These are phyloP conservation scores for Eustalomyia histrio DNA, from an alignment of 2,888 invertebrate species.

Conservation along the genomic window DNA sequence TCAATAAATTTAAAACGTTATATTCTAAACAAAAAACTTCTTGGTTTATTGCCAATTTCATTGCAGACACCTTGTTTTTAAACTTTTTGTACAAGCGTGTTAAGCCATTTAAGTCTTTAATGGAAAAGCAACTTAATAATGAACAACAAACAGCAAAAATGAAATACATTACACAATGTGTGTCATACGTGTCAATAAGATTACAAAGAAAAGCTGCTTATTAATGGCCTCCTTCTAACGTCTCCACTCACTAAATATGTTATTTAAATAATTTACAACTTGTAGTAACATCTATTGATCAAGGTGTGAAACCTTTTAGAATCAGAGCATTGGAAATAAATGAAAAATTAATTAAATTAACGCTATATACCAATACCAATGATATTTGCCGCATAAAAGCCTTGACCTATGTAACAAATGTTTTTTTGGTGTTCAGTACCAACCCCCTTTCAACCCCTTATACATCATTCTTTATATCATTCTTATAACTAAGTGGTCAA, in stretches of 20 bases:
- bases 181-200: constrained; percentile 34
- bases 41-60: constrained; percentile 44
- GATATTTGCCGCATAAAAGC: constrained; percentile 65
- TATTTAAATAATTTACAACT: constrained; percentile 1
- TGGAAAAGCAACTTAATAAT: constrained; percentile 17
- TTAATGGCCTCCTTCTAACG: constrained; percentile 29
- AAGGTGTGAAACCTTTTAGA: constrained; percentile 62
- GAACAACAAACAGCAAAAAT: constrained; percentile 10
- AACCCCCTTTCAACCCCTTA: background rate
- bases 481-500: background rate
- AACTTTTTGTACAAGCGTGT: background rate
- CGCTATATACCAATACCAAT: constrained; percentile 60
- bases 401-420: constrained; percentile 59
- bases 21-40: constrained; percentile 39
- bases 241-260: constrained; percentile 17
- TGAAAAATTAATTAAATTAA: constrained; percentile 80
- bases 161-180: constrained; percentile 9
- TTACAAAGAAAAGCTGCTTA: constrained; percentile 56
- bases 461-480: background rate
- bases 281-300: constrained; percentile 42
- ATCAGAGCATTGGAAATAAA: constrained; percentile 76
- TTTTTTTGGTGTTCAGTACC: background rate
- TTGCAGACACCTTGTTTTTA: background rate
- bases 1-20: constrained; percentile 56
- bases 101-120: constrained; percentile 5